A percentile compares a stretch with the other conserved stretches of the same genome.
These are phyloP conservation scores for Rapana venosa DNA, from an alignment of 2,888 invertebrate species.

Conservation along the genomic window DNA sequence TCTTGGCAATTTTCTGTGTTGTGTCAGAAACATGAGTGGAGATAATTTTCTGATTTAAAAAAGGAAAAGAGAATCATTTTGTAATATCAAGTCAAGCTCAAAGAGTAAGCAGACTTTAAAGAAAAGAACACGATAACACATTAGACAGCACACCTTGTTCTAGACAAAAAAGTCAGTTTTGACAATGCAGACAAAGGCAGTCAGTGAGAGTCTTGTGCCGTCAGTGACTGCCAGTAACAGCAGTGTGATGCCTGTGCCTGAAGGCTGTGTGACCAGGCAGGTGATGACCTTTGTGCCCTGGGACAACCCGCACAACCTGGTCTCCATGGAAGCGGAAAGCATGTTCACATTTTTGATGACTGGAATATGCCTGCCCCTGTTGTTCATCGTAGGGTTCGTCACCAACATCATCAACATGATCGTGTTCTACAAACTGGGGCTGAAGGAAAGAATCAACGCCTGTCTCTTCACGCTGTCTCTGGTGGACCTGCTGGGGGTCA, in stretches of 20 bases:
- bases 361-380: not conserved
- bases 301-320: not conserved
- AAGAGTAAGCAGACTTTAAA: not conserved
- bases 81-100: not conserved
- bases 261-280: slow-evolving; percentile 2
- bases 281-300: not conserved
- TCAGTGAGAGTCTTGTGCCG: not conserved
- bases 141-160: not conserved
- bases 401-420: slow-evolving; percentile 7
- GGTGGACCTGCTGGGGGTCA: not conserved
- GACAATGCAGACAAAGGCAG: not conserved
- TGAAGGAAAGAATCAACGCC: slow-evolving; percentile 11
- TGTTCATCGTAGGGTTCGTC: not conserved
- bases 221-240: not conserved
- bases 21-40: no score
- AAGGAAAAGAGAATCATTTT: no score
- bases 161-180: not conserved
- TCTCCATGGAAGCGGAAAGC: not conserved
- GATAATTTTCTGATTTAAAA: no score
- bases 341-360: not conserved
- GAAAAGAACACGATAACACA: not conserved
- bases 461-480: slow-evolving; percentile 13
- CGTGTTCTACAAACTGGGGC: slow-evolving; percentile 2
- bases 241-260: not conserved
- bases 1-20: no score